A percentile compares a stretch with the other conserved stretches of the same genome.
phyloP scores from a whole-genome alignment of 2,113 vertebrate genomes.

The Dipodomys spectabilis region DNA sequence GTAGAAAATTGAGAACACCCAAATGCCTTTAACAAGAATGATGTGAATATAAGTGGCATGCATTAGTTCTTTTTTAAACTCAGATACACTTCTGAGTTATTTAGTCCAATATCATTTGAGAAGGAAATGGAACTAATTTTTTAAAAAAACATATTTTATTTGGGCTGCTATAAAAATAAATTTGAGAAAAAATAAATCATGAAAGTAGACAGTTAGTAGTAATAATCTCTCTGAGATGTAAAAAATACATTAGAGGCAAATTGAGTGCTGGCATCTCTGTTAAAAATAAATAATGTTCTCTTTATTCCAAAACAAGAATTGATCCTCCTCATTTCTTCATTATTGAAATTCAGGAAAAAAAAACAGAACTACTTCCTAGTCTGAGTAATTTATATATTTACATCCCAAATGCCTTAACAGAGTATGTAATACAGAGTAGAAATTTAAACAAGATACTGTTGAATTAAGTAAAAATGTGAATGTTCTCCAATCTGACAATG shows the following conservation, averaged over 20 bases:
- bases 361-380: conserved; percentile 56
- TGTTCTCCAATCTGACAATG: background rate
- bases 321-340: conserved; percentile 65
- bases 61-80: conserved; percentile 9
- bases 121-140: conserved; percentile 76
- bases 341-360: conserved; percentile 71
- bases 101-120: conserved; percentile 64
- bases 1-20: conserved; percentile 46
- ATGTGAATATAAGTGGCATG: conserved; percentile 45
- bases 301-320: conserved; percentile 75
- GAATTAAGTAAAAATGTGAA: conserved; percentile 30
- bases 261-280: conserved; percentile 69
- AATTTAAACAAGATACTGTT: conserved; percentile 32
- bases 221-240: conserved; percentile 65
- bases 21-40: conserved; percentile 57
- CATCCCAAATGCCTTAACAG: conserved; percentile 42
- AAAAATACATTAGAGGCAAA: conserved; percentile 71
- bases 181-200: conserved; percentile 73
- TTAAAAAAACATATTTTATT: conserved; percentile 78
- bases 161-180: conserved; percentile 71
- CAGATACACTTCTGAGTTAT: conserved; percentile 66
- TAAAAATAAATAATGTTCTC: conserved; percentile 76
- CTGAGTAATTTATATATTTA: conserved; percentile 64
- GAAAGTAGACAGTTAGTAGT: conserved; percentile 68
- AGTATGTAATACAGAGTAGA: background rate